Percentiles rank a stretch among this genome's conserved stretches.
Conservation (phyloP, 2,113 vertebrate genomes). For the Parus major region DNA sequence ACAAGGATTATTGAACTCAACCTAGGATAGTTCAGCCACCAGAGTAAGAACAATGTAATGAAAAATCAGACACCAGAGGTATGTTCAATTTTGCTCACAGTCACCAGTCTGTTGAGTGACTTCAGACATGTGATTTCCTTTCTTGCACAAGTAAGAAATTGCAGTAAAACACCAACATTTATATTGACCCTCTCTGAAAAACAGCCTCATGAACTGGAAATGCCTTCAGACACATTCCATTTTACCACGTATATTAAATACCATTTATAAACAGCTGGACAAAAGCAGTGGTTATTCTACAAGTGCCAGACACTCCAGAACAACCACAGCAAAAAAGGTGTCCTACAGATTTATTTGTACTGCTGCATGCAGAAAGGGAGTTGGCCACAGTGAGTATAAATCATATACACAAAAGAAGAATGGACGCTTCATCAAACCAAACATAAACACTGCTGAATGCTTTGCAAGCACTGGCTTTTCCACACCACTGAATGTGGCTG, state of each 20-base stretch:
- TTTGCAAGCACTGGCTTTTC: background rate
- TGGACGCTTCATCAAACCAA: background rate
- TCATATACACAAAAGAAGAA: background rate
- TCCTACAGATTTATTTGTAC: background rate
- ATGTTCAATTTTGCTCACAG: background rate
- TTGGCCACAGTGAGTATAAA: background rate
- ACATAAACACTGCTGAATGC: background rate
- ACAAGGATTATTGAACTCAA: background rate
- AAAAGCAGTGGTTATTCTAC: background rate
- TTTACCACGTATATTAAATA: rapidly evolving
- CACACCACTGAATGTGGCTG: background rate
- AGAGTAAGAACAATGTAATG: background rate
- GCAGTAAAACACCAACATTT: background rate
- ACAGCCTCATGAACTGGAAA: background rate
- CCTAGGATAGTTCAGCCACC: background rate
- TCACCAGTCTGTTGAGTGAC: background rate
- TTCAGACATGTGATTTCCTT: background rate
- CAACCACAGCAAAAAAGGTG: background rate
- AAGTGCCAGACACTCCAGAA: background rate
- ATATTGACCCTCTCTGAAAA: background rate
- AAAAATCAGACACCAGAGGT: background rate
- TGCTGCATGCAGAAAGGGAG: background rate
- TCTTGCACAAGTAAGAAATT: background rate
- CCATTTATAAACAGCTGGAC: background rate
- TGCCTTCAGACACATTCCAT: background rate